A percentile compares a stretch with the other conserved stretches of the same genome.
phyloP scores from a whole-genome alignment of 2,888 invertebrate species.

The Caenorhabditis imperialis region DNA sequence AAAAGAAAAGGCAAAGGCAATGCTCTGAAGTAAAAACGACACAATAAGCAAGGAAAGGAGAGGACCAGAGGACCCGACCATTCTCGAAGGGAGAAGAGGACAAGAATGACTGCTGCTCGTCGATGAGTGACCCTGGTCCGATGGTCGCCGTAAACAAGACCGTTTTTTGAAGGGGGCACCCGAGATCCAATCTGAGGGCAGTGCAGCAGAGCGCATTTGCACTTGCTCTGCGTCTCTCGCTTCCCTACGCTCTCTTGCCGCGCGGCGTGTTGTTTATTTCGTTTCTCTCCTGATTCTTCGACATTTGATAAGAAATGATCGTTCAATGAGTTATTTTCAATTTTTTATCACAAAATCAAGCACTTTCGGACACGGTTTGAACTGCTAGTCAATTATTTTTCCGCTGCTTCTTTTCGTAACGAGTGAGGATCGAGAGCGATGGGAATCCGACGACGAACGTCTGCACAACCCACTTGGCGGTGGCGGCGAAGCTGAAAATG shows the following conservation, averaged over 20 bases:
- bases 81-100: neutral
- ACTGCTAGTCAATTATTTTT: conserved; percentile 48
- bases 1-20: neutral
- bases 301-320: conserved; percentile 34
- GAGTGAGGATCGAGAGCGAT: conserved; percentile 64
- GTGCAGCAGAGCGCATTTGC: no score
- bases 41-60: conserved; percentile 1
- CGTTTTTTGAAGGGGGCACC: no score
- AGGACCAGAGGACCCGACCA: conserved; percentile 3
- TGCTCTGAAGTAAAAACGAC: neutral
- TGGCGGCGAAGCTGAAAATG: conserved; percentile 62
- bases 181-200: no score
- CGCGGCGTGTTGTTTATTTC: conserved; percentile 41
- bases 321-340: conserved; percentile 19
- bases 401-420: conserved; percentile 27
- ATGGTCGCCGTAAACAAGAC: no score
- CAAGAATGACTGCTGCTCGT: neutral
- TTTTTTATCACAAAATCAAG: conserved; percentile 20
- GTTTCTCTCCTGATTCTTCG: no score
- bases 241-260: no score
- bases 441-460: conserved; percentile 75
- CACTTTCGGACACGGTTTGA: conserved; percentile 26
- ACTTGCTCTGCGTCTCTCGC: neutral
- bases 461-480: conserved; percentile 74
- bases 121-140: no score